Base-by-base conservation (phyloP, 1,140 invertebrate genomes). In the Magallana gigas region DNA sequence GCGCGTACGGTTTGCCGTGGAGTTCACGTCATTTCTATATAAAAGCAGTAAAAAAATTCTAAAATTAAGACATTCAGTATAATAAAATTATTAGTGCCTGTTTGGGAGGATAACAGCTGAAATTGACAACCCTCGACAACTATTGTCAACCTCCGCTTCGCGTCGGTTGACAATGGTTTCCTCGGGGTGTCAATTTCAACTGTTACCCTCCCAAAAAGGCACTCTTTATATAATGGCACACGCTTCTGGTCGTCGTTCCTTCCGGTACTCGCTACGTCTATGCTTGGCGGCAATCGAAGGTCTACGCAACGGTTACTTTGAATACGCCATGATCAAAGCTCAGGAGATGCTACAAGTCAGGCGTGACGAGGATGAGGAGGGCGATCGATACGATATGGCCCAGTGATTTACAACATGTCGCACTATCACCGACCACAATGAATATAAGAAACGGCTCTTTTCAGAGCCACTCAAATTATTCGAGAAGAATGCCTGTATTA, bases 241-340 rank as follows among this genome's bases (percentile, higher is more conserved):
- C 59, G 85, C 88, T 62, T 84, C 84, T 57, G 88, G 88, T 84
- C 88, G 85, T 8, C 64, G 87, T 7, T 85, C 87, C 57, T 91
- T 89, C 68, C 48, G 90, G 64, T 91, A 91, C 80, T 80, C 87
- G 56, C 62, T 90, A 6, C 81, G 90, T 7, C 80, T 91, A 5
- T 57, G 88, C 16, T 62, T 91, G 56, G 90, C 90, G 18, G 87
- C 90, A 14, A 87, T 91, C 0, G 90, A 91, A 56, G 90, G 88
- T 5, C 57, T 91, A 5, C 84, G 90, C 12, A 90, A 90, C 71
- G 88, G 88, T 85, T 91, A 91, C 29, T 90, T 88, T 48, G 88
- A 90, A 58, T 91, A 90, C 68, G 90, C 90, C 36, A 87, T 88
- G 36, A 87, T 84, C 58, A 88, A 89, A 64, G 86, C 80, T 80